These are phyloP conservation scores for Notolabrus celidotus DNA, from an alignment of 2,797 vertebrate genomes.

Conservation along the genomic window DNA sequence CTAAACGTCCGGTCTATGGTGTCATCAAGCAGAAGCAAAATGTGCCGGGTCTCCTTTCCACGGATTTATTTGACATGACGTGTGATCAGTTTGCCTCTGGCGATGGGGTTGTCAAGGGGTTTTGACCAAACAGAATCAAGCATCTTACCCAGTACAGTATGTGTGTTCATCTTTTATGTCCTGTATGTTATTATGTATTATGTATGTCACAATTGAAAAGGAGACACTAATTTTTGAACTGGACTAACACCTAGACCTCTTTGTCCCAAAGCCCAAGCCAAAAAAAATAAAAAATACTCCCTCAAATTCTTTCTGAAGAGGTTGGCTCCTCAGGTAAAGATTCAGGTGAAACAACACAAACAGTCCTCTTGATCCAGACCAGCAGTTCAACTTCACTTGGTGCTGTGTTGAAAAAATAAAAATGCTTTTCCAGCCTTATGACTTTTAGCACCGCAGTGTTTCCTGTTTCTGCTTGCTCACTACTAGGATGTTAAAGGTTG, in stretches of 20 bases:
- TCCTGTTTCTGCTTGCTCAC: not conserved
- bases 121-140: too few species aligned
- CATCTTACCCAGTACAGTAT: too few species aligned
- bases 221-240: too few species aligned
- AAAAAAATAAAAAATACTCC: not conserved
- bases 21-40: too few species aligned
- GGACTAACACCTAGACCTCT: not conserved
- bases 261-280: not conserved
- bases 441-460: not conserved
- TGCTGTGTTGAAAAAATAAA: not conserved
- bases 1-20: too few species aligned
- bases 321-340: constrained; percentile 4
- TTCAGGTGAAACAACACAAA: not conserved
- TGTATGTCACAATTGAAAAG: too few species aligned
- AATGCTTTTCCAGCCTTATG: constrained; percentile 11
- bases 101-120: too few species aligned
- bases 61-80: too few species aligned
- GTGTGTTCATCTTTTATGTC: too few species aligned
- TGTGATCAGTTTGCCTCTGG: too few species aligned
- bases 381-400: constrained; percentile 5
- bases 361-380: constrained; percentile 2
- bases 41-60: too few species aligned
- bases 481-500: not conserved
- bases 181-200: too few species aligned
- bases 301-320: constrained; percentile 3